Base-by-base conservation (phyloP, 2,113 vertebrate species). In the Dasyornis broadbenti region DNA sequence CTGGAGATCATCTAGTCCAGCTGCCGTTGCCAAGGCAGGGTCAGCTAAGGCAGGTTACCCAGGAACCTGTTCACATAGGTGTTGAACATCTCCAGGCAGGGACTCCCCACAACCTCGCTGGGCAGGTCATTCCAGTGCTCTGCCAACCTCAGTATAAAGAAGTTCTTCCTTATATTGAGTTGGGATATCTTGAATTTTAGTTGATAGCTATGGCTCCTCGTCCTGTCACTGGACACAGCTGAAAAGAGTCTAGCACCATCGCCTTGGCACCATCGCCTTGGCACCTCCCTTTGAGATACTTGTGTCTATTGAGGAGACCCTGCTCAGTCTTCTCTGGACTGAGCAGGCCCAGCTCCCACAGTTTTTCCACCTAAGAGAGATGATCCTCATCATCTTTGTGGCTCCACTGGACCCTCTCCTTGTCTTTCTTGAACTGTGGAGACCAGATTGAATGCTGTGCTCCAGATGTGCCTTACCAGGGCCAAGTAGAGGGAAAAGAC, bases 241-340 rank as follows among this genome's bases (percentile, higher is more conserved):
- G 63, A 9, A 40, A 52, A 33, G 14, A 54, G 13, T 15, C 63
- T 61, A 54, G 30, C 10, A 61, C n/a, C 14, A 2, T 19, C 0
- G 0, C 35, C 14, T 54, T 61, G 63, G 30, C 10, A 61, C n/a
- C 14, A 2, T 19, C 0, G 0, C 35, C 14, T 54, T 61, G 30
- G 14, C 4, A 4, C 18, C 10, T 1, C 0, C 15, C 9, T 73
- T 33, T 52, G 23, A 66, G 44, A 21, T n/a, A 45, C 52, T 66
- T 59, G 23, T 44, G 18, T 44, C 22, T 16, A 4, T 44, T 37
- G 37, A 21, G 20, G 60, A 59, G 5, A 52, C 28, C 28, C 40
- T 0, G 0, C 27, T 44, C 22, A 50, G 8, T 42, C 22, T 65
- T 50, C n/a, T 66, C 15, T 16, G 11, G 13, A 44, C 21, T 56